phyloP scores from a whole-genome alignment of 2,113 vertebrate species.

The Thryonomys swinderianus region DNA sequence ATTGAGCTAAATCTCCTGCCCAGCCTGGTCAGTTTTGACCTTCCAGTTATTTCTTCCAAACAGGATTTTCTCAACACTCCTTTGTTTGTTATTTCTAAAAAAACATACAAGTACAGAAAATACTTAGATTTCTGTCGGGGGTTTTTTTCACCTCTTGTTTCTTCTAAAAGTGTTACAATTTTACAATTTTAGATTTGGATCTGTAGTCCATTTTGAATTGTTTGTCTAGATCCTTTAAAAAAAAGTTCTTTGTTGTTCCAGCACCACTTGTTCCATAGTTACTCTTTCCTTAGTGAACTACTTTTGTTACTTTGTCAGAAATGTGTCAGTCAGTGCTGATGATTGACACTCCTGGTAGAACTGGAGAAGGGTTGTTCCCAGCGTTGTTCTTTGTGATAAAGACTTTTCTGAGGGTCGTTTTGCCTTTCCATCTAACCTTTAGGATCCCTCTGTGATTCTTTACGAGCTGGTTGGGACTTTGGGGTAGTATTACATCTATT shows the following conservation, averaged over 20 bases:
- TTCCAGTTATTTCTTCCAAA: too few relatives aligned
- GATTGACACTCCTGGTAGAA: too few relatives aligned
- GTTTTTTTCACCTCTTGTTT: not conserved
- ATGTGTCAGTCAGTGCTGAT: not conserved
- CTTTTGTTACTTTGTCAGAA: not conserved
- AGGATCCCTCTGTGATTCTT: not conserved
- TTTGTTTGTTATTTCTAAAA: not conserved
- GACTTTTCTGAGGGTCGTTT: not conserved
- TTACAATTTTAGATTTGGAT: not conserved
- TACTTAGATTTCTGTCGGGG: not conserved
- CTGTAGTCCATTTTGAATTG: not conserved
- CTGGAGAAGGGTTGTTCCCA: not conserved
- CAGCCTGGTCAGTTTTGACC: too few relatives aligned
- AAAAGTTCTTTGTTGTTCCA: not conserved
- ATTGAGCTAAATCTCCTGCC: too few relatives aligned
- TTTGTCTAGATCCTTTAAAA: not conserved
- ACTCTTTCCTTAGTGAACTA: not conserved
- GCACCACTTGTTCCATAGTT: not conserved
- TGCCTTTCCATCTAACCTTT: not conserved
- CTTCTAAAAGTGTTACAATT: not conserved
- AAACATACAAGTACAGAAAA: not conserved
- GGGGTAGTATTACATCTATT: not conserved
- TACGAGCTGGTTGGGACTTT: not conserved
- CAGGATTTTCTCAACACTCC: too few relatives aligned
- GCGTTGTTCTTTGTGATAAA: not conserved